Evolutionary conservation across 1,140 invertebrate species (phyloP).

Genomic region (Pseudachorutes palmiensis): DNA sequence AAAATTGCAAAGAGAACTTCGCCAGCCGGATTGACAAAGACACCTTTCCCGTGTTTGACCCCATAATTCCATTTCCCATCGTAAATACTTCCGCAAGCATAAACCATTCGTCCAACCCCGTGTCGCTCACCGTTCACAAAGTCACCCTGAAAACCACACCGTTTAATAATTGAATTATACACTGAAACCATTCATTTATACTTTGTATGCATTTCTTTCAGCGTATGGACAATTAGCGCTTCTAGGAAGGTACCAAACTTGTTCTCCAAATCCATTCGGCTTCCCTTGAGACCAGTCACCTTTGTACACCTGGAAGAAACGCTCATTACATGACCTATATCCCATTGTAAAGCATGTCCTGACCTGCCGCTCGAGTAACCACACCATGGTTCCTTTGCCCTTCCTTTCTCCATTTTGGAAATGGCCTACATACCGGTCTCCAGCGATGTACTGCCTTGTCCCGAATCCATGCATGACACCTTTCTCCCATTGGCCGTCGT

Average conservation of each 20-base stretch:
- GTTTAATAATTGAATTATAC: background rate
- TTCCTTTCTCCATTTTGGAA: constrained; percentile 77
- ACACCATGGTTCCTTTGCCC: constrained; percentile 63
- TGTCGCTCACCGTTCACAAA: constrained; percentile 23
- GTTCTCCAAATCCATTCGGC: constrained; percentile 26
- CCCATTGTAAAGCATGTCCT: background rate
- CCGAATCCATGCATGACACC: constrained; percentile 17
- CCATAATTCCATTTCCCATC: constrained; percentile 15
- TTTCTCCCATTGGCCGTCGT: constrained; percentile 40
- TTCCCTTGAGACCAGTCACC: constrained; percentile 28
- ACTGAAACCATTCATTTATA: background rate
- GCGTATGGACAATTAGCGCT: constrained; percentile 13
- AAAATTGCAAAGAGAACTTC: constrained; percentile 25
- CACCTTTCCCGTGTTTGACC: constrained; percentile 20
- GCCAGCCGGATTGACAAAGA: constrained; percentile 28
- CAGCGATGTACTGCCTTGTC: constrained; percentile 33
- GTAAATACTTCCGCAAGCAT: constrained; percentile 29
- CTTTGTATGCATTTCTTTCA: constrained; percentile 21
- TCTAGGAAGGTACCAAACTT: constrained; percentile 31
- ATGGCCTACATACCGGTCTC: constrained; percentile 61
- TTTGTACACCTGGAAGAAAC: constrained; percentile 23
- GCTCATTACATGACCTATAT: background rate
- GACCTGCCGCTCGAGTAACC: constrained; percentile 25
- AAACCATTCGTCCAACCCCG: constrained; percentile 33
- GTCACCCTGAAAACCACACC: constrained; percentile 14